These are phyloP conservation scores for Siniperca chuatsi DNA, from an alignment of 2,113 vertebrate species.

Conservation along the genomic window DNA sequence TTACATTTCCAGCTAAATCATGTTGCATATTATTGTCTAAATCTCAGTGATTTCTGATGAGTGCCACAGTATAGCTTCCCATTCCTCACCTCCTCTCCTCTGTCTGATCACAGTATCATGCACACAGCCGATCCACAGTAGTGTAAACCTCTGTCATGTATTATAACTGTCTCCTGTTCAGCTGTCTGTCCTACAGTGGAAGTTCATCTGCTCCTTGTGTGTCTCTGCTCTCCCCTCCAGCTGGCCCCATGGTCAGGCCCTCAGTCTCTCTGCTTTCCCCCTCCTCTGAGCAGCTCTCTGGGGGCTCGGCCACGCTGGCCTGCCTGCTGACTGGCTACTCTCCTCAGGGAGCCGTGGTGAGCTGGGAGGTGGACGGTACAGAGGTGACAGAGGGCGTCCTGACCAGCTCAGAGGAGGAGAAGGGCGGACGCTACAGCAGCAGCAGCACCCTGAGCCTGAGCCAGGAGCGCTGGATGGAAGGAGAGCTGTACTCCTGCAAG, in stretches of 20 bases:
- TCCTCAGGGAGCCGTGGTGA: slow-evolving; percentile 53
- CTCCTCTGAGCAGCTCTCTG: slow-evolving; percentile 49
- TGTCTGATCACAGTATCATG: slow-evolving; percentile 12
- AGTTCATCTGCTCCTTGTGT: neutral
- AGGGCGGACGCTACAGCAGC: slow-evolving; percentile 55
- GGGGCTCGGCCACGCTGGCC: slow-evolving; percentile 43
- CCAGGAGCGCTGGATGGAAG: slow-evolving; percentile 52
- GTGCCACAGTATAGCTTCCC: neutral
- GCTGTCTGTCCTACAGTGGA: neutral
- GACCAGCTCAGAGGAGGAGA: slow-evolving; percentile 62
- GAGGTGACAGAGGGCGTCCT: slow-evolving; percentile 56
- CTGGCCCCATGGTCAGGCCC: slow-evolving; percentile 43
- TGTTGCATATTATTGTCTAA: neutral
- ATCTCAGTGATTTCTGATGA: neutral
- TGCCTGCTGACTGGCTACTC: slow-evolving; percentile 58
- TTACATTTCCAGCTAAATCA: neutral
- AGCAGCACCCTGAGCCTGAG: slow-evolving; percentile 61
- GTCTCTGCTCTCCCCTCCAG: slow-evolving; percentile 43
- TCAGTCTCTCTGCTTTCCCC: slow-evolving; percentile 55
- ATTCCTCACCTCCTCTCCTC: neutral
- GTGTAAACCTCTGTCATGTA: neutral
- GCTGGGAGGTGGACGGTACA: slow-evolving; percentile 52
- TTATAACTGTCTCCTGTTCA: neutral
- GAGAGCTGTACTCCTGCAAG: slow-evolving; percentile 50
- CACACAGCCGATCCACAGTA: neutral